Percentiles rank a stretch among this genome's conserved stretches.
Evolutionary conservation across 1,140 invertebrate genomes (phyloP).

Genomic region (Nasonia vitripennis): DNA sequence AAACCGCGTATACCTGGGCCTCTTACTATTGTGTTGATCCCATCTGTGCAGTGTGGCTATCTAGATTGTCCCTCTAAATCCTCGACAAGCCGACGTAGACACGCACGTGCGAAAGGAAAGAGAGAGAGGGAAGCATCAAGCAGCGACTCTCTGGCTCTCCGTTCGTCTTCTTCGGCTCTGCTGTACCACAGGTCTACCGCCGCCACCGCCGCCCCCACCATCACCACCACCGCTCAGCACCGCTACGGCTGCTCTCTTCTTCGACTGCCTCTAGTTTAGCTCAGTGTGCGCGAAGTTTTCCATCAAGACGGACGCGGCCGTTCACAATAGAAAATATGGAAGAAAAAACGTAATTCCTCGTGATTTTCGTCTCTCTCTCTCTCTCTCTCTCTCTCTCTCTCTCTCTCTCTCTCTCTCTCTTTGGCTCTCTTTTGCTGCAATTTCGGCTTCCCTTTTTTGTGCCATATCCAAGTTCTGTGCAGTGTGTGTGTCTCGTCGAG

Average conservation of each 20-base stretch:
- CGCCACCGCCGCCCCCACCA: too few species aligned
- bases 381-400: neutral
- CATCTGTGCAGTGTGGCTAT: neutral
- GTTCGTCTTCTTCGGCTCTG: neutral
- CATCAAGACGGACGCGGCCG: conserved; percentile 27
- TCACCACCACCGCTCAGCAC: neutral
- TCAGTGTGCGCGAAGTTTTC: conserved; percentile 23
- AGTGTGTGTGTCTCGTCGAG: neutral
- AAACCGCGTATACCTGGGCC: too few species aligned
- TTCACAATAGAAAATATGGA: conserved; percentile 25
- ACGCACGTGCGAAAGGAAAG: conserved; percentile 8
- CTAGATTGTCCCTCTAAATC: neutral
- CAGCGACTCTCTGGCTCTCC: neutral
- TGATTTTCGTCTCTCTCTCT: neutral
- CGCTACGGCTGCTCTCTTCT: neutral
- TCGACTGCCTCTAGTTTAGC: neutral
- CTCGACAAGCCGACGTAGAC: neutral
- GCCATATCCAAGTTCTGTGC: too few species aligned
- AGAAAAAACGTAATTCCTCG: conserved; percentile 37
- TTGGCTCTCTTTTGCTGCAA: neutral
- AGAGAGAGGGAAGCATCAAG: neutral
- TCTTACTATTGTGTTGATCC: neutral
- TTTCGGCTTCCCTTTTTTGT: neutral
- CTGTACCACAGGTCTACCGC: neutral
- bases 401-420: neutral